phyloP scores from a whole-genome alignment of 2,113 vertebrate species.

The Dolichotis patagonum region DNA sequence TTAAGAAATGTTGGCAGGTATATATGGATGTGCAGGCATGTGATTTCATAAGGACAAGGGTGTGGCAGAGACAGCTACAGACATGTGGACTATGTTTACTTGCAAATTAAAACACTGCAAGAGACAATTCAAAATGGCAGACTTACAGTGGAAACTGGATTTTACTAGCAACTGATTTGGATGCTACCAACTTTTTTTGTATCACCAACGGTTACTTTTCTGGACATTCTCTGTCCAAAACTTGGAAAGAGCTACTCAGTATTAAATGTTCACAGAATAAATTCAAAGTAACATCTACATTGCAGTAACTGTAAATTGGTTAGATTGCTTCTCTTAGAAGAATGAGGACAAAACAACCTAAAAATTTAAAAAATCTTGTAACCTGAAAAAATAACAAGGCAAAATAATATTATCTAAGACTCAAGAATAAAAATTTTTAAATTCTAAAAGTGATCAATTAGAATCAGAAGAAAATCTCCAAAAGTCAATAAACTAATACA shows the following conservation, averaged over 20 bases:
- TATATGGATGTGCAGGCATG: rapidly evolving
- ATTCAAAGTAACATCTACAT: not conserved
- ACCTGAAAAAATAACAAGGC: not conserved
- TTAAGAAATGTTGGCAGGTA: not conserved
- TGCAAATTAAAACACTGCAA: slow-evolving; percentile 52
- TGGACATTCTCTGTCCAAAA: slow-evolving; percentile 73
- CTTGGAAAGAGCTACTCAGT: slow-evolving; percentile 54
- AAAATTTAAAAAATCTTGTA: not conserved
- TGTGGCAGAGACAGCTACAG: not conserved
- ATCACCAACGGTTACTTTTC: slow-evolving; percentile 70
- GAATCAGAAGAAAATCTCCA: slow-evolving; percentile 45
- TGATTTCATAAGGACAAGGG: not conserved
- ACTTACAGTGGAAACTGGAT: slow-evolving; percentile 54
- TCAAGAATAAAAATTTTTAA: not conserved
- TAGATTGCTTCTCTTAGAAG: slow-evolving; percentile 15
- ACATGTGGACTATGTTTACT: not conserved
- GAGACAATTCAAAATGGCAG: slow-evolving; percentile 50
- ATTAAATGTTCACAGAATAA: not conserved
- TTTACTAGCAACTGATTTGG: slow-evolving; percentile 18
- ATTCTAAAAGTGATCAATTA: slow-evolving; percentile 33
- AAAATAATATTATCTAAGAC: slow-evolving; percentile 39
- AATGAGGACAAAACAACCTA: not conserved
- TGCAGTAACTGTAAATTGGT: not conserved
- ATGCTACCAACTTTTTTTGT: slow-evolving; percentile 65
- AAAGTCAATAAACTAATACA: not conserved